Conservation (phyloP, 2,113 vertebrate species). For the Benitochromis conjunctus region DNA sequence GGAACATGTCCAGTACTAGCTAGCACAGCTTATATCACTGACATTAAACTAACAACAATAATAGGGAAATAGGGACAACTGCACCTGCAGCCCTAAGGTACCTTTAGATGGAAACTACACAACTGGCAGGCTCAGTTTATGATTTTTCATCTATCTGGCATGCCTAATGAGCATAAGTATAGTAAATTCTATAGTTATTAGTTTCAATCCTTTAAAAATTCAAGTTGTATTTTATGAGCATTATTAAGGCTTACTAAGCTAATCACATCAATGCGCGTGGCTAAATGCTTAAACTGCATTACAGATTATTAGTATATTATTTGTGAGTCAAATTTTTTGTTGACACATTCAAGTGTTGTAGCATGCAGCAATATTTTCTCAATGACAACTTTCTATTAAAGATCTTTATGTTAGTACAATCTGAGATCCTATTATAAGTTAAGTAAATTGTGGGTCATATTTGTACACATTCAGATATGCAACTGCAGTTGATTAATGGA, state of each 20-base stretch:
- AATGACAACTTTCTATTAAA: not conserved
- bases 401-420: conserved; percentile 18
- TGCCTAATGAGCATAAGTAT: not conserved
- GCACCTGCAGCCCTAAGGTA: not conserved
- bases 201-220: not conserved
- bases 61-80: not conserved
- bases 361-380: not conserved
- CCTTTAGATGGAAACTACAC: not conserved
- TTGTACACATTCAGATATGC: conserved; percentile 17
- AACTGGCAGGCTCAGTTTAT: not conserved
- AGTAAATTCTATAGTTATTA: not conserved
- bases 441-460: not conserved
- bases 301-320: not conserved
- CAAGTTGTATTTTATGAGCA: not conserved
- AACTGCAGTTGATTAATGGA: not conserved
- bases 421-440: not conserved
- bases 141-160: not conserved
- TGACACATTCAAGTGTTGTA: not conserved
- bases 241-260: not conserved
- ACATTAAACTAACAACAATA: not conserved
- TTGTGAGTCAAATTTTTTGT: not conserved
- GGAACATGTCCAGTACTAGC: not conserved
- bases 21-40: not conserved
- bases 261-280: not conserved
- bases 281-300: not conserved